A percentile compares a stretch with the other conserved stretches of the same genome.
Conservation (phyloP, 2,113 vertebrate genomes). For the Salminus brasiliensis region DNA sequence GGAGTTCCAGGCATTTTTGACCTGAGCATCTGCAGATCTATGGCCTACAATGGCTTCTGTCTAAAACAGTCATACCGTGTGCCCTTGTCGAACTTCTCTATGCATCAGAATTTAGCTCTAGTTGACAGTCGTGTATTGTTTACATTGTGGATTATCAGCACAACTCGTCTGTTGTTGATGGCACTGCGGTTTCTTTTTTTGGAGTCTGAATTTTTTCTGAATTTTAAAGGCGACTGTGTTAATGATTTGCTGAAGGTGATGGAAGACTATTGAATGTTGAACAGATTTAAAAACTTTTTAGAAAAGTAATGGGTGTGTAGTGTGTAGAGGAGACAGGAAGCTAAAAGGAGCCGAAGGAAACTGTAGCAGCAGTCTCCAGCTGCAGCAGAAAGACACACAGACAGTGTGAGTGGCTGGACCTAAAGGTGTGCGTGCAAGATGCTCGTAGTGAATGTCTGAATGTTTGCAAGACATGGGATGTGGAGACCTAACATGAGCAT, state of each 20-base stretch:
- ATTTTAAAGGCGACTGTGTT: background rate
- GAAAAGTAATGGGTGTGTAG: background rate
- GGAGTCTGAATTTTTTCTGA: background rate
- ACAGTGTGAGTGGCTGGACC: background rate
- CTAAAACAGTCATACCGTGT: background rate
- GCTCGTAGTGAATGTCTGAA: conserved; percentile 5
- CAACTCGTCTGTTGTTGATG: conserved; percentile 60
- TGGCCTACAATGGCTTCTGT: background rate
- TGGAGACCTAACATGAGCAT: conserved; percentile 66
- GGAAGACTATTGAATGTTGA: conserved; percentile 29
- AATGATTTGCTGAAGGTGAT: background rate
- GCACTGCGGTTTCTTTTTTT: background rate
- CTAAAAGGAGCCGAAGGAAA: background rate
- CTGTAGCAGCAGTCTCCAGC: background rate
- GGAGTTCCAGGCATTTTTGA: background rate
- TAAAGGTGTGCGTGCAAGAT: conserved; percentile 5
- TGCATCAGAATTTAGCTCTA: conserved; percentile 66
- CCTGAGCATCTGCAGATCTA: conserved; percentile 6
- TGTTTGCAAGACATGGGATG: conserved; percentile 22
- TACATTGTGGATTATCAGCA: conserved; percentile 75
- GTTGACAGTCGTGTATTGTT: conserved; percentile 72
- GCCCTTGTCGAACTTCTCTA: conserved; percentile 59
- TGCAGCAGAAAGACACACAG: background rate
- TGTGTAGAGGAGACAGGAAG: background rate
- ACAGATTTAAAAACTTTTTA: background rate